Base-by-base conservation (phyloP, 2,888 invertebrate species). In the Cynaeus angustus region DNA sequence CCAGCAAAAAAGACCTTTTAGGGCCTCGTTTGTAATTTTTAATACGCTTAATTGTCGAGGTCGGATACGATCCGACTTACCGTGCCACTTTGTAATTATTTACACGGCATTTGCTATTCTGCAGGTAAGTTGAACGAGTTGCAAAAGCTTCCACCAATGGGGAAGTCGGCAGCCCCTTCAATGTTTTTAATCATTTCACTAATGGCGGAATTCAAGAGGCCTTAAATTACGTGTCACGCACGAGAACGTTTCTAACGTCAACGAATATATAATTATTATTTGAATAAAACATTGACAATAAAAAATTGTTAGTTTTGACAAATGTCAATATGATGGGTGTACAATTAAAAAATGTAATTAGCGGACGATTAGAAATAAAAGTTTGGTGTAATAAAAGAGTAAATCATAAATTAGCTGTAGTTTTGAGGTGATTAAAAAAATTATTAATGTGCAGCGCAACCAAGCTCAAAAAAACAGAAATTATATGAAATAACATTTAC, bases 21-120 rank as follows among this genome's bases (percentile, higher is more conserved):
- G 76, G 75, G 76, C 75, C 77, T 82, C 79, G 82, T 82, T 82
- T 83, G 82, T 82, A 82, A 80, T 79, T 81, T 81, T 82, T 83
- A 82, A 83, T 83, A 81, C 77, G 75, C 78, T 80, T 81, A 81
- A 83, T 83, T 83, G 82, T 81, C 74, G 68, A 74, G 74, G 74
- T 74, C 72, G 73, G 28, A 21, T n/a, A 1, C 26, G 48, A 50
- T 50, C 10, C 28, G 48, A 50, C 48, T 50, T 50, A 50, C 48
- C 48, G 48, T 46, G 46, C 46, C 46, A 46, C 46, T 46, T 46
- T 46, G 46, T 46, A 46, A 46, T 46, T 46, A 46, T 46, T 14
- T 46, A 46, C 46, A 46, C 46, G 46, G 46, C 46, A 46, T 46
- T 46, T 46, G 46, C n/a, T 46, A 21, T 14, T 21, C 12, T 7